phyloP scores from a whole-genome alignment of 2,888 invertebrate species.

The Mechanitis mazaeus region DNA sequence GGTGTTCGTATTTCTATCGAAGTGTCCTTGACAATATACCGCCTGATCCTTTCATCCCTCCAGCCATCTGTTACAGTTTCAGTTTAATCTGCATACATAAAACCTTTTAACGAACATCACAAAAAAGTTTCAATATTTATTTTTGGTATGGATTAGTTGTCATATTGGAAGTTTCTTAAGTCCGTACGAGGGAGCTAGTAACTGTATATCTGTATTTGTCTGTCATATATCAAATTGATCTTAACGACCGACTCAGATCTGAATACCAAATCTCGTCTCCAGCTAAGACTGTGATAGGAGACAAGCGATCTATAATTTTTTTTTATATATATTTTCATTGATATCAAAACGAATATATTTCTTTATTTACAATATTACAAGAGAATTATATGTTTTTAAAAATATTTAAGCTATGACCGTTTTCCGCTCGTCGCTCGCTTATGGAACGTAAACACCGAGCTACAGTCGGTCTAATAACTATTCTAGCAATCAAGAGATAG shows the following conservation, averaged over 20 bases:
- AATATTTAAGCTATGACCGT: background rate
- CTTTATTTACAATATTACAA: background rate
- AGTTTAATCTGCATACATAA: background rate
- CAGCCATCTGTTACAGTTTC: background rate
- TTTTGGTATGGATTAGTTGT: background rate
- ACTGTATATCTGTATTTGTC: slow-evolving; percentile 21
- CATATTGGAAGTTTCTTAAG: background rate
- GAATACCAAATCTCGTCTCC: slow-evolving; percentile 52
- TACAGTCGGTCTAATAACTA: slow-evolving; percentile 45
- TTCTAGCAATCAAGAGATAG: slow-evolving; percentile 40
- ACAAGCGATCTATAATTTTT: slow-evolving; percentile 14
- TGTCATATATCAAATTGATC: slow-evolving; percentile 57
- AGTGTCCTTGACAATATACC: background rate
- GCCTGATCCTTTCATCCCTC: background rate
- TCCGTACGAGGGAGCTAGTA: slow-evolving; percentile 23
- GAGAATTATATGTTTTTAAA: no score
- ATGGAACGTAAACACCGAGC: slow-evolving; percentile 18
- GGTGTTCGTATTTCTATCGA: background rate
- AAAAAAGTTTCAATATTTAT: background rate
- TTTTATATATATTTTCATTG: background rate
- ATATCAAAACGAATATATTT: background rate
- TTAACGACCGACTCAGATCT: slow-evolving; percentile 57
- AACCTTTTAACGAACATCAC: background rate
- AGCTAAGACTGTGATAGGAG: slow-evolving; percentile 4
- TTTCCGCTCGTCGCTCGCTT: slow-evolving; percentile 24